Conservation (phyloP, 2,888 invertebrate genomes). For the Philereme transversata region DNA sequence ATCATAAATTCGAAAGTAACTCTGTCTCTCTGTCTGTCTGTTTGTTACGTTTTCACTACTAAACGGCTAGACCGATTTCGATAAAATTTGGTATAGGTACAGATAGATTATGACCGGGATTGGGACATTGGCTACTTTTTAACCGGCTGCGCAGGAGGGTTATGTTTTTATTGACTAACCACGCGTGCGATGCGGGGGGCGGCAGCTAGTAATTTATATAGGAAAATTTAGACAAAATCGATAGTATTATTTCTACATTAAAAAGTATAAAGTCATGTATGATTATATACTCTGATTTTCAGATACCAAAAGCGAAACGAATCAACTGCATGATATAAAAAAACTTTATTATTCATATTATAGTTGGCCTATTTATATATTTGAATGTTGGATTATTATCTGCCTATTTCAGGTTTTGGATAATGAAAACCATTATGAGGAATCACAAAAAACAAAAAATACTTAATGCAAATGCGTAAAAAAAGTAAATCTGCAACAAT, state of each 20-base stretch:
- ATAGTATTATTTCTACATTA: not conserved
- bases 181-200: too few species aligned
- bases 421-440: not conserved
- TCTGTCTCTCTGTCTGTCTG: too few species aligned
- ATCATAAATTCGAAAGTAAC: too few species aligned
- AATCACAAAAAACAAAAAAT: not conserved
- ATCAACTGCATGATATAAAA: not conserved
- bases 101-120: too few species aligned
- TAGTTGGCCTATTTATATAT: not conserved
- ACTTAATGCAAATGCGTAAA: not conserved
- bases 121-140: too few species aligned
- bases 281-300: not conserved
- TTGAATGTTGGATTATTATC: not conserved
- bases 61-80: too few species aligned
- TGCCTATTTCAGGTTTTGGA: not conserved
- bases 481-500: not conserved
- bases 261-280: too few species aligned
- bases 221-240: not conserved
- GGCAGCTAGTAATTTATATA: too few species aligned
- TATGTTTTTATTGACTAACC: too few species aligned
- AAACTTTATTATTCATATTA: not conserved
- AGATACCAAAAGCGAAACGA: conserved; percentile 7
- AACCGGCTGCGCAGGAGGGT: too few species aligned
- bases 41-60: too few species aligned
- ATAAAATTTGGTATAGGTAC: too few species aligned